Evolutionary conservation across 2,797 vertebrate species (phyloP).

Genomic region (Lepus townsendii): DNA sequence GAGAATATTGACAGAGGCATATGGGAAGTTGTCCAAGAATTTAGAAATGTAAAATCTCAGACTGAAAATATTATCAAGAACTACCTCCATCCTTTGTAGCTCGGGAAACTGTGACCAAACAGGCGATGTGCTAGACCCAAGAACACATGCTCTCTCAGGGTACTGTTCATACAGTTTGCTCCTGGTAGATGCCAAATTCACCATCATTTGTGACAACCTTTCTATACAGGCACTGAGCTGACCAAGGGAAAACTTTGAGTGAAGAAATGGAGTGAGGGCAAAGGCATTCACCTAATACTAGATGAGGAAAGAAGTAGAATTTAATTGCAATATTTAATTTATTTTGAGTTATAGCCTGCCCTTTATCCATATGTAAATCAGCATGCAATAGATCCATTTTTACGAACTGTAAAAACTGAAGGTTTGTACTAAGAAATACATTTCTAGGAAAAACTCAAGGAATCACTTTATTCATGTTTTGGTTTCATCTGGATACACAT

Average conservation of each 20-base stretch:
- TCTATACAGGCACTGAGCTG: neutral
- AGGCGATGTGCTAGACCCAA: neutral
- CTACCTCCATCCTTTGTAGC: neutral
- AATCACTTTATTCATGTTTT: constrained; percentile 77
- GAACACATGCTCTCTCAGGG: neutral
- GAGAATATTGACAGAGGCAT: constrained; percentile 33
- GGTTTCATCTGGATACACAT: constrained; percentile 71
- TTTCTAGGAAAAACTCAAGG: constrained; percentile 71
- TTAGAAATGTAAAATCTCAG: constrained; percentile 53
- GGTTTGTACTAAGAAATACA: constrained; percentile 65
- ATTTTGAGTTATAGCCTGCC: constrained; percentile 44
- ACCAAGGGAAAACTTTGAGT: neutral
- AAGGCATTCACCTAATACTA: constrained; percentile 13
- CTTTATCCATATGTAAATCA: constrained; percentile 57
- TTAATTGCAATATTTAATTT: constrained; percentile 45
- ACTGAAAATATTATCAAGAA: constrained; percentile 17
- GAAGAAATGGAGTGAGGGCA: neutral
- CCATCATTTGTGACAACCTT: constrained; percentile 12
- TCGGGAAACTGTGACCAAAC: constrained; percentile 39
- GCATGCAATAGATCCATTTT: neutral
- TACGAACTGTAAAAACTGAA: constrained; percentile 61
- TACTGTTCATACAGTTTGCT: neutral
- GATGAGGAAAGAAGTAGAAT: neutral
- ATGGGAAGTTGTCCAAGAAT: constrained; percentile 64
- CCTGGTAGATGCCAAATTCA: neutral